Percentiles rank a stretch among this genome's conserved stretches.
Conservation (phyloP, 2,888 invertebrate genomes). For the Stenurella melanura region DNA sequence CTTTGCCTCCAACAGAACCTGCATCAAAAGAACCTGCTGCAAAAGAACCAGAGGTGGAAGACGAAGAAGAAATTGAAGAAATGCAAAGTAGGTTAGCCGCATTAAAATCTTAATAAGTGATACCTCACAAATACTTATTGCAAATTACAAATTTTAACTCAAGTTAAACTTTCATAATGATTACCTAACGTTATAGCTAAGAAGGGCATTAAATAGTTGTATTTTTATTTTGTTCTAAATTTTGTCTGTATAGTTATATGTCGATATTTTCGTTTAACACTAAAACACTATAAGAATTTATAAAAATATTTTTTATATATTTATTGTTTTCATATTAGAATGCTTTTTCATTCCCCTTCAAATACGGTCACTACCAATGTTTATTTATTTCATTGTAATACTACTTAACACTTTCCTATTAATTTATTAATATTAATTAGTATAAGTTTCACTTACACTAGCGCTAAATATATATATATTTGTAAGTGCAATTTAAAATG, state of each 20-base stretch:
- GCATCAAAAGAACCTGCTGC: slow-evolving; percentile 77
- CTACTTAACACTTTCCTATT: not conserved
- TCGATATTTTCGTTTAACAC: not conserved
- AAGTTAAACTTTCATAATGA: slow-evolving; percentile 10
- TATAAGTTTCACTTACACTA: not conserved
- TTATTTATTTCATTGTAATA: slow-evolving; percentile 2
- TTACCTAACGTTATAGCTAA: not conserved
- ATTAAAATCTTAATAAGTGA: slow-evolving; percentile 82
- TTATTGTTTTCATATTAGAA: not conserved
- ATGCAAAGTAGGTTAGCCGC: slow-evolving; percentile 94
- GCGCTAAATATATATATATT: not conserved
- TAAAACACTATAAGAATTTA: not conserved
- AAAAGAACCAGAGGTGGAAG: slow-evolving; percentile 75
- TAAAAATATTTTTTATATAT: not conserved
- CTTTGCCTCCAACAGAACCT: slow-evolving; percentile 78
- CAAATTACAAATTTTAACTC: slow-evolving; percentile 22
- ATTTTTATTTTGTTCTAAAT: not conserved
- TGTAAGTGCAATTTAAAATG: slow-evolving; percentile 8
- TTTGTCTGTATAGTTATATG: not conserved
- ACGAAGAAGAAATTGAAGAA: slow-evolving; percentile 88
- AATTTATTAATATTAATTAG: not conserved
- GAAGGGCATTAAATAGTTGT: not conserved
- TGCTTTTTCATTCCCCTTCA: not conserved
- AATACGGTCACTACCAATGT: not conserved
- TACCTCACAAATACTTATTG: not conserved